Evolutionary conservation across 2,797 vertebrate species (phyloP).

Genomic region (Sebastes goodei): DNA sequence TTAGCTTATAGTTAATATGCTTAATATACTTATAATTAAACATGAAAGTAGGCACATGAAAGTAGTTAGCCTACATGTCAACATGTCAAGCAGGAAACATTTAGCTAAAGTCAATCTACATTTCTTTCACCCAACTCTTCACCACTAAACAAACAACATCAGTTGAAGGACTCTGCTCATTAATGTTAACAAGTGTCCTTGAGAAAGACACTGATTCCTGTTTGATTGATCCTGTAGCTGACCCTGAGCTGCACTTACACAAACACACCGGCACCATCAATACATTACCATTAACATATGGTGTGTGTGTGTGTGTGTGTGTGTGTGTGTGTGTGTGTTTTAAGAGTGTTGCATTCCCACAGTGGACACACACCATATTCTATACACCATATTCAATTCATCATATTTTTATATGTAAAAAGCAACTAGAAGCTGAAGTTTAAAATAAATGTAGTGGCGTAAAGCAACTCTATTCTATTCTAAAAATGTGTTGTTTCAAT

Average conservation of each 20-base stretch:
- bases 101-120: neutral
- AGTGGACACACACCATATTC: constrained; percentile 17
- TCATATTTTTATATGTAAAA: too few relatives aligned
- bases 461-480: too few relatives aligned
- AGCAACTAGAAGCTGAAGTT: too few relatives aligned
- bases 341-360: constrained; percentile 16
- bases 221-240: constrained; percentile 17
- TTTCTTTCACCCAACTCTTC: neutral
- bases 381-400: too few relatives aligned
- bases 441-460: too few relatives aligned
- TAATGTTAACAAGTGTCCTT: neutral
- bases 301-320: neutral
- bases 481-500: too few relatives aligned
- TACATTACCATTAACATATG: constrained; percentile 41
- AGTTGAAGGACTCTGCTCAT: neutral
- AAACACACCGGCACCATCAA: constrained; percentile 6
- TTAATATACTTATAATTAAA: too few relatives aligned
- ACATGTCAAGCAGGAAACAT: neutral
- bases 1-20: too few relatives aligned
- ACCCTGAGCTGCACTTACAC: neutral
- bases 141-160: neutral
- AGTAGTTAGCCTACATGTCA: neutral
- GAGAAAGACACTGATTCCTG: constrained; percentile 15
- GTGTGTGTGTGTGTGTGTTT: constrained; percentile 1
- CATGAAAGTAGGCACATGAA: too few relatives aligned